Evolutionary conservation across 2,113 vertebrate species (phyloP), one percentile per base, ranked within the genome.

Genomic region (Tor tambroides): DNA sequence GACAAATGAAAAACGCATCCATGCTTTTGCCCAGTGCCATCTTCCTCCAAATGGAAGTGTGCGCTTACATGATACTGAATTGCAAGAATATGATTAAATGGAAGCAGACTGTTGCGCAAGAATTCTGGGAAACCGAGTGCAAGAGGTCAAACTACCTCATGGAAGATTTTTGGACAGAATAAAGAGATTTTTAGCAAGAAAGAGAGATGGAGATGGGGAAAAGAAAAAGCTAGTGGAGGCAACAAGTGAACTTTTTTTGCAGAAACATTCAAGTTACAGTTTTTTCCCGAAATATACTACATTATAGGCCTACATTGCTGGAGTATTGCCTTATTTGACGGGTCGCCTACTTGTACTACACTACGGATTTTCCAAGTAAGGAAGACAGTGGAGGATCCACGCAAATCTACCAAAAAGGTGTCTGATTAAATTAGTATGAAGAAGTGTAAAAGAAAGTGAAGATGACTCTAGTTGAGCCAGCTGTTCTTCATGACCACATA

Each of bases 221-320:
- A 21, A 67, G 26, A 23, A 67, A 80, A 87, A 51, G 71, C n/a
- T 69, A 49, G 81, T 83, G 81, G 81, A 83, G 81, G 81, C 81
- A 83, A 83, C 81, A 26, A 56, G 81, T 83, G 81, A 83, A 51
- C 0, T 72, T 28, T 77, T 80, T 83, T 83, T 83, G 26, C 61
- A 69, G 26, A 72, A 89, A 94, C 91, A 94, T 94, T 94, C 93
- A 93, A 89, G 92, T 93, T 91, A 93, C 88, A 92, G 92, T 46
- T 86, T 87, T 89, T 63, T 83, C 88, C 75, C 69, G 81, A 92
- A 88, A 84, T 61, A 87, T 89, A 41, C 76, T 87, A 92, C 91
- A 91, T 92, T 51, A 81, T 87, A 77, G 74, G 26, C 43, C 74
- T 28, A 89, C 90, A 92, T 88, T 56, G 81, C 81, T 83, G 65